Evolutionary conservation across 2,797 vertebrate species (phyloP), one percentile per base, ranked within the genome.

Genomic region (Argentina silus): DNA sequence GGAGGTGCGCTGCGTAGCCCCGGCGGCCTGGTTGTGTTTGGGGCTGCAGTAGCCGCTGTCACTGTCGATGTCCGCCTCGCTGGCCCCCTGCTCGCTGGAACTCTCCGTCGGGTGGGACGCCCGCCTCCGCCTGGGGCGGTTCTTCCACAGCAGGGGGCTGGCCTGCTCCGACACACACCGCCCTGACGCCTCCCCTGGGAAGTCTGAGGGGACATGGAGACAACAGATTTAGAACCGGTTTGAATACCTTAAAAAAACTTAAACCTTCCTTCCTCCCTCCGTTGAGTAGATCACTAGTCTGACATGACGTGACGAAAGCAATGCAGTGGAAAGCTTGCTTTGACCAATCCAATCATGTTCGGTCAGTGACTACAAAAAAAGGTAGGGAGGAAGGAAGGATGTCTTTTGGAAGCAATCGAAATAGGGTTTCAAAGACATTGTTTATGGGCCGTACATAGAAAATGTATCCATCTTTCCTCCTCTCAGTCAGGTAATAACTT

Each of bases 41-140:
- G 98, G 98, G 81, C 98, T 99, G 73, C 98, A 99, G 71, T 99
- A 99, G 50, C 98, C 98, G 10, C 98, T 99, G 83, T 99, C 97
- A 1, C 98, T 99, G 93, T 99, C 98, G n/a, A 99, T 97, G 72
- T 99, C 98, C 0, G 96, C 97, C 90, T 99, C 98, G 0, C 96
- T 96, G 14, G 95, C 94, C 0, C 96, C 96, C 73, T 96, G 97
- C 60, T 99, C 98, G 0, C 93, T 97, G 36, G 96, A 98, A 44
- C 93, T 95, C 67, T 99, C 97, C 0, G 94, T 93, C 7, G 95
- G 95, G 70, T 98, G 96, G 11, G 97, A 96, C 0, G 95, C 89
- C 66, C 94, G 91, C 76, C 96, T 93, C 77, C 95, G 93, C 64
- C 96, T 94, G 53, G 93, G 91, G 78, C 94, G 96, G 66, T 94